A percentile compares a stretch with the other conserved stretches of the same genome.
These are phyloP conservation scores for Anableps anableps DNA, from an alignment of 2,797 vertebrate species.

Conservation along the genomic window DNA sequence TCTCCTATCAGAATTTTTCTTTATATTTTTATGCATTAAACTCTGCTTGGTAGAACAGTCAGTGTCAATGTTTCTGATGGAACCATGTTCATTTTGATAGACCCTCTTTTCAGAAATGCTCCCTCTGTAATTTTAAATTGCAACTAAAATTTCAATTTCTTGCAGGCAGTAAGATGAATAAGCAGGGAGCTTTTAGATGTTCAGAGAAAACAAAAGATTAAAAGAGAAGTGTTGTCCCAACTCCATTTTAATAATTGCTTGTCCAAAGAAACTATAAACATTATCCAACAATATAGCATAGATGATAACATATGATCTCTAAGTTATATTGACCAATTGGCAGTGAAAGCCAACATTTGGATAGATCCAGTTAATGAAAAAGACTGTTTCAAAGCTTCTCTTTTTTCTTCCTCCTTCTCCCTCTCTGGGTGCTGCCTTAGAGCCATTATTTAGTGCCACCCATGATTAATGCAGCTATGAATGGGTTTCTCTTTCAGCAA, in stretches of 20 bases:
- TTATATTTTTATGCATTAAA: not conserved
- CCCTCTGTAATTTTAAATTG: not conserved
- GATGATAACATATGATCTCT: not conserved
- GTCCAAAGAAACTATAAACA: constrained; percentile 2
- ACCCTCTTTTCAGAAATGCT: not conserved
- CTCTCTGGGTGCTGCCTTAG: constrained; percentile 42
- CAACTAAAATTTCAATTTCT: not conserved
- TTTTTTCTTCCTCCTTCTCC: constrained; percentile 24
- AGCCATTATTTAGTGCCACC: constrained; percentile 64
- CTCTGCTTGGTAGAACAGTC: not conserved
- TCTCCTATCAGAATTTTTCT: not conserved
- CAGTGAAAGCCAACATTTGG: constrained; percentile 38
- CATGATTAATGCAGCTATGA: constrained; percentile 74
- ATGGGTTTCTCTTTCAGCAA: constrained; percentile 62
- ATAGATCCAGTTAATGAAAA: constrained; percentile 32
- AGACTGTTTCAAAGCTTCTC: constrained; percentile 39
- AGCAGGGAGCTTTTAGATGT: not conserved
- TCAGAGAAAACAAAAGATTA: not conserved
- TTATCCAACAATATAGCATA: not conserved
- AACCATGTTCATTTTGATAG: not conserved
- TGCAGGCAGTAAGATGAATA: not conserved
- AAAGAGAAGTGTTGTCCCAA: not conserved
- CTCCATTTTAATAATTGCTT: not conserved
- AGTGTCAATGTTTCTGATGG: not conserved
- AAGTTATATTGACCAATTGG: constrained; percentile 20